These are phyloP conservation scores for Corythoichthys haematopterus DNA, from an alignment of 2,113 vertebrate genomes.

Conservation along the genomic window DNA sequence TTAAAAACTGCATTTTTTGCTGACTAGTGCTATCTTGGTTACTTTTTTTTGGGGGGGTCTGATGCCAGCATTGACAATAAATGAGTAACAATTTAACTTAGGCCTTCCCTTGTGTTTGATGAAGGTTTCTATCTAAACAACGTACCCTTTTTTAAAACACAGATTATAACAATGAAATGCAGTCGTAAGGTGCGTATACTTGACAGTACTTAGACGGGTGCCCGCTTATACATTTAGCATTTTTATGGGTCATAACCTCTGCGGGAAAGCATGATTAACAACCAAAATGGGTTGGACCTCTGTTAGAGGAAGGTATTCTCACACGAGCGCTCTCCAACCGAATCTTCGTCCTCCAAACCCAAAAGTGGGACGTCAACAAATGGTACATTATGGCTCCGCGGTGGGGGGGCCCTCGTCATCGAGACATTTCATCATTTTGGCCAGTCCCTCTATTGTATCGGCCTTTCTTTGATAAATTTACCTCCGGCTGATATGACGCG, in stretches of 20 bases:
- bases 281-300: slow-evolving; percentile 5
- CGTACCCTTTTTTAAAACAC: too few species aligned
- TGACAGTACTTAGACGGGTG: neutral
- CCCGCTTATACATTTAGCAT: neutral
- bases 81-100: too few species aligned
- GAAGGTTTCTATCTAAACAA: too few species aligned
- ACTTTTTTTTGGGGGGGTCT: too few species aligned
- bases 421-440: slow-evolving; percentile 64
- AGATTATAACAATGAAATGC: neutral
- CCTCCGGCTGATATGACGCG: slow-evolving; percentile 70
- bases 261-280: neutral
- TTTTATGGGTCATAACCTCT: neutral
- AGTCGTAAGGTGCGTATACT: neutral
- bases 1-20: too few species aligned
- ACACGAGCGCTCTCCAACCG: slow-evolving; percentile 17
- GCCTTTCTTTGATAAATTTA: slow-evolving; percentile 66
- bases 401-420: slow-evolving; percentile 50
- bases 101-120: too few species aligned
- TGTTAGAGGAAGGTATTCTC: neutral
- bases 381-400: slow-evolving; percentile 62
- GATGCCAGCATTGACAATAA: too few species aligned
- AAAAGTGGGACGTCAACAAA: slow-evolving; percentile 55
- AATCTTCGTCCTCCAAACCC: slow-evolving; percentile 40
- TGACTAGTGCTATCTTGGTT: too few species aligned
- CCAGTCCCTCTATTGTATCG: slow-evolving; percentile 61